Percentiles rank a stretch among this genome's conserved stretches.
phyloP scores from a whole-genome alignment of 1,140 invertebrate genomes.

The Antheraea pernyi region DNA sequence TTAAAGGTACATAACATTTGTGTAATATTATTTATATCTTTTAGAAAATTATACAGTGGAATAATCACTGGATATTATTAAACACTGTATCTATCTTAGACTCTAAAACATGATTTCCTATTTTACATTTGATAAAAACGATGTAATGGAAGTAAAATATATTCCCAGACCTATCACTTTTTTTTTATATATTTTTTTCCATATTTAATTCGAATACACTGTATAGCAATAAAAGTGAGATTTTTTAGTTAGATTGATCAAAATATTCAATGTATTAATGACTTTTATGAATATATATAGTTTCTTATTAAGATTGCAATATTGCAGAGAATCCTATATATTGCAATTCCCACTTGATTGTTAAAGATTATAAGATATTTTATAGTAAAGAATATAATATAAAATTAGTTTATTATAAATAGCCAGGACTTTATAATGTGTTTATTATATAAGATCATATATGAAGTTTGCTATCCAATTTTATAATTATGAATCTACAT shows the following conservation, averaged over 20 bases:
- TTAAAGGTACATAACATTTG: slow-evolving; percentile 59
- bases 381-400: too few species aligned
- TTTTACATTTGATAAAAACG: background rate
- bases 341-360: too few species aligned
- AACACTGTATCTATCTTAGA: background rate
- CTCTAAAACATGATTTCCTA: background rate
- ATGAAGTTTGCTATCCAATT: too few species aligned
- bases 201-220: background rate
- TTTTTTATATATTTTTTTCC: background rate
- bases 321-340: too few species aligned
- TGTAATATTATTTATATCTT: slow-evolving; percentile 33
- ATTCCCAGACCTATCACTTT: too few species aligned
- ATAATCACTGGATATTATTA: slow-evolving; percentile 5
- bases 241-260: background rate
- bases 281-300: background rate
- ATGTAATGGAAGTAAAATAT: background rate
- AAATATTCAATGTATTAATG: background rate
- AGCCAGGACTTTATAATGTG: too few species aligned
- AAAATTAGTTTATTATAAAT: too few species aligned
- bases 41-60: slow-evolving; percentile 16
- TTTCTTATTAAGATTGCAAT: background rate
- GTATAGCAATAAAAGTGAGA: too few species aligned
- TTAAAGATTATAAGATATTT: too few species aligned
- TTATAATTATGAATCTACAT: too few species aligned
- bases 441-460: too few species aligned